Evolutionary conservation across 2,888 invertebrate species (phyloP).

Genomic region (Nemotelus nigrinus): DNA sequence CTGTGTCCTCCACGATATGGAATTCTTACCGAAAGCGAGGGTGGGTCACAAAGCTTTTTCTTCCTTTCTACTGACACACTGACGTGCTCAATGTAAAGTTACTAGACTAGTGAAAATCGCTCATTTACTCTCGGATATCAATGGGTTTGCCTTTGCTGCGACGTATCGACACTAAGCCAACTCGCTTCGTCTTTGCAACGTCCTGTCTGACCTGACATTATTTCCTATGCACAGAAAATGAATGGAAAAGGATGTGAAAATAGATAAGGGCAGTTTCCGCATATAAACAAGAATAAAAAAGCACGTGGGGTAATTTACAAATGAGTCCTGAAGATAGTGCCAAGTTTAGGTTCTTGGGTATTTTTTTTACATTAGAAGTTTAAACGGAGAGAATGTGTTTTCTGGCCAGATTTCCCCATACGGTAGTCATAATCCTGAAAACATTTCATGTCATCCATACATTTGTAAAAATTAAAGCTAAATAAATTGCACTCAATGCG

Average conservation of each 20-base stretch:
- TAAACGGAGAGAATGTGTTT: not conserved
- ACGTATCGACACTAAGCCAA: not conserved
- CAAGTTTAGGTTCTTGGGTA: conserved; percentile 1
- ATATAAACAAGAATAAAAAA: not conserved
- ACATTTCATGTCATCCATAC: too few species aligned
- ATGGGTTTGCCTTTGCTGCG: not conserved
- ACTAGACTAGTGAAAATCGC: conserved; percentile 5
- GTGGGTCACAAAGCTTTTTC: conserved; percentile 20
- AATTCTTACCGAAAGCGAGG: conserved; percentile 17
- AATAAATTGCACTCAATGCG: too few species aligned
- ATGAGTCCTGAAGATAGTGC: not conserved
- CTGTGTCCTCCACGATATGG: not conserved
- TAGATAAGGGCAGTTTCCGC: not conserved
- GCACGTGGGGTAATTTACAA: conserved; percentile 33
- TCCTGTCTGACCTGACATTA: not conserved
- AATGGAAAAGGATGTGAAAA: conserved; percentile 5
- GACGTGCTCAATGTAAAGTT: conserved; percentile 14
- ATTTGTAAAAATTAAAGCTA: too few species aligned
- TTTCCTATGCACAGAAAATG: not conserved
- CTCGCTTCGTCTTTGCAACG: not conserved
- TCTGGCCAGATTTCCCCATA: not conserved
- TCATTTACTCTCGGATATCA: conserved; percentile 6
- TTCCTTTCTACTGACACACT: conserved; percentile 32
- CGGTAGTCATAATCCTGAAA: too few species aligned
- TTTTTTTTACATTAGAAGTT: conserved; percentile 3